Conservation (phyloP, 1,140 invertebrate genomes). For the Magallana gigas region DNA sequence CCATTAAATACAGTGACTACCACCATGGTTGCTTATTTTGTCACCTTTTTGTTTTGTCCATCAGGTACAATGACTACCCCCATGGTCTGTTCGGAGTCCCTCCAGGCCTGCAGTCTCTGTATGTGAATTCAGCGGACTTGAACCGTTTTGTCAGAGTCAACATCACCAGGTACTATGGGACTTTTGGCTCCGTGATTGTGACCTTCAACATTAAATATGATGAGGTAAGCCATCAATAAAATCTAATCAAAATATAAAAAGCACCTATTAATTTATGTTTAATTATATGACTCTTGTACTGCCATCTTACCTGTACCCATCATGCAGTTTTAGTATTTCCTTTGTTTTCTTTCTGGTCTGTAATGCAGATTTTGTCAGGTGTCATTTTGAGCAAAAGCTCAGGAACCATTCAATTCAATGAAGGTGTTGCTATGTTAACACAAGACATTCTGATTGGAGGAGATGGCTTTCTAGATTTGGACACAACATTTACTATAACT, state of each 20-base stretch:
- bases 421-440: constrained; percentile 58
- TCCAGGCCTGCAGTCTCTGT: constrained; percentile 64
- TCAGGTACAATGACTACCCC: constrained; percentile 76
- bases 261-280: too few species aligned
- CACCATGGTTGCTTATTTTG: too few species aligned
- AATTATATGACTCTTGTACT: too few species aligned
- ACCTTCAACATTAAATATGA: constrained; percentile 72
- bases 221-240: constrained; percentile 62
- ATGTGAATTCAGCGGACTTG: constrained; percentile 67
- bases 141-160: constrained; percentile 68
- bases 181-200: constrained; percentile 70
- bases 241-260: not conserved
- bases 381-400: constrained; percentile 57
- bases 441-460: constrained; percentile 64
- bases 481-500: constrained; percentile 71
- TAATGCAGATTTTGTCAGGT: constrained; percentile 65
- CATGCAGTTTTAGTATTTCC: too few species aligned
- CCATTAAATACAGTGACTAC: too few species aligned
- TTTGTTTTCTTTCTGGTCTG: too few species aligned
- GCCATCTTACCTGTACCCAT: too few species aligned
- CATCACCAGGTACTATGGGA: constrained; percentile 72
- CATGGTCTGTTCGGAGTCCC: constrained; percentile 75
- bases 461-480: constrained; percentile 70
- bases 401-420: constrained; percentile 70
- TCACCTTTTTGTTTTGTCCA: too few species aligned